Conservation (phyloP, 1,140 invertebrate species). For the Drosophila leontia region DNA sequence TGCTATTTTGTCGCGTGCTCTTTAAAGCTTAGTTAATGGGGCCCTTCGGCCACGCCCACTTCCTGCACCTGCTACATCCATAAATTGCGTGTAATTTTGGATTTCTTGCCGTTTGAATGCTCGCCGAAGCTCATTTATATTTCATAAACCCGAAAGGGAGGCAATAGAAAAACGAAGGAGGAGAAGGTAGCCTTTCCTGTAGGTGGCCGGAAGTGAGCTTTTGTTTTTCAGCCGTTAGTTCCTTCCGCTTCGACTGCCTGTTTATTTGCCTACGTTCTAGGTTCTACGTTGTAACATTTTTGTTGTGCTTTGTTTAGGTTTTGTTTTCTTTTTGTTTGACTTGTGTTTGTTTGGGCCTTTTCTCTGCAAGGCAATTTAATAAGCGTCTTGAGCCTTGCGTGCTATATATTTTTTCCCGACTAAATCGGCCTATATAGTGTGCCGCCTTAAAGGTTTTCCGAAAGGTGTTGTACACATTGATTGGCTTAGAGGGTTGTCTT, state of each 20-base stretch:
- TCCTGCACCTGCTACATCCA: conserved; percentile 43
- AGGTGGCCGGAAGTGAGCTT: conserved; percentile 70
- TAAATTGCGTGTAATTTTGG: conserved; percentile 74
- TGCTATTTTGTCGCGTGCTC: conserved; percentile 51
- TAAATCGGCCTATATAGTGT: conserved; percentile 38
- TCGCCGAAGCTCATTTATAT: conserved; percentile 71
- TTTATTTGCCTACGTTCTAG: conserved; percentile 36
- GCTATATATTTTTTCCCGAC: conserved; percentile 14
- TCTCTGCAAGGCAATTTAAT: conserved; percentile 21
- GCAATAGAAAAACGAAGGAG: background rate
- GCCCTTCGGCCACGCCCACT: conserved; percentile 35
- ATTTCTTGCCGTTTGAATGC: conserved; percentile 47
- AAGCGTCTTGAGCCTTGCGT: conserved; percentile 28
- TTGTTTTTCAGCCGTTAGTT: conserved; percentile 81
- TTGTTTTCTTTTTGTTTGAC: conserved; percentile 58
- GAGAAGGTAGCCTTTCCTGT: background rate
- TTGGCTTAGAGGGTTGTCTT: conserved; percentile 3
- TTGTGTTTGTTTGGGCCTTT: conserved; percentile 52
- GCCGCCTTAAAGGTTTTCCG: conserved; percentile 33
- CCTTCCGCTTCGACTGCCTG: conserved; percentile 63
- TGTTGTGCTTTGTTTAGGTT: conserved; percentile 2
- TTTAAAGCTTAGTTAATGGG: conserved; percentile 50
- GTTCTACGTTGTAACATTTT: background rate
- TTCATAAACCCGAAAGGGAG: conserved; percentile 55
- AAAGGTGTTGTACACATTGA: conserved; percentile 36